Evolutionary conservation across 2,797 vertebrate genomes (phyloP).

Genomic region (Gymnopithys bicolor): DNA sequence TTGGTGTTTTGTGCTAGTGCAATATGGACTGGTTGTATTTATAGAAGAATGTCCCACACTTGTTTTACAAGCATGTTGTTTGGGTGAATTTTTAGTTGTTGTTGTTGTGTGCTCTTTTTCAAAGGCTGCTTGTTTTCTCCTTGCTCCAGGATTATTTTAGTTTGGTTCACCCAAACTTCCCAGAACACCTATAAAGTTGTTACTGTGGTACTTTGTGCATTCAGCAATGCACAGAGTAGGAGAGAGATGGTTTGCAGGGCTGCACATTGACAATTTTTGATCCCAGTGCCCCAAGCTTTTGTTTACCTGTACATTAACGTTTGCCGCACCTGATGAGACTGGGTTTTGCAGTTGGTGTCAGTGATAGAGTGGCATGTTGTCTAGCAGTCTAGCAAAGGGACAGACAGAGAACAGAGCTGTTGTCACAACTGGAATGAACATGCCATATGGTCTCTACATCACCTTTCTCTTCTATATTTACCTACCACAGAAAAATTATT

Average conservation of each 20-base stretch:
- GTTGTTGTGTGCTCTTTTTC: background rate
- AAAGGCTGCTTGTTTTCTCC: background rate
- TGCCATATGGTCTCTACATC: background rate
- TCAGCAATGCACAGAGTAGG: background rate
- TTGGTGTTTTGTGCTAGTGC: background rate
- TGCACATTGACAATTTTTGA: background rate
- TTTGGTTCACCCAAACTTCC: background rate
- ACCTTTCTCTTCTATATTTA: conserved; percentile 13
- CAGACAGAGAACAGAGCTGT: background rate
- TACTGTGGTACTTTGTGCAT: background rate
- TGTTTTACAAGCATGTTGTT: background rate
- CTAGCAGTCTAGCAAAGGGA: background rate
- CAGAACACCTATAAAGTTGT: background rate
- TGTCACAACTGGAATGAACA: background rate
- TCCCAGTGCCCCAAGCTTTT: background rate
- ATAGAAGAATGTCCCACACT: background rate
- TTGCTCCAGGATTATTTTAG: fast-evolving
- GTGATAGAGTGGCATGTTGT: background rate
- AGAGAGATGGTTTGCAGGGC: background rate
- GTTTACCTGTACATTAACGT: background rate
- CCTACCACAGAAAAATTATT: background rate
- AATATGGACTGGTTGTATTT: background rate
- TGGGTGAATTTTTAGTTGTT: background rate
- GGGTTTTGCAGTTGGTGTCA: background rate
- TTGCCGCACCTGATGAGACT: background rate